A percentile compares a stretch with the other conserved stretches of the same genome.
These are phyloP conservation scores for Ispidina lecontei DNA, from an alignment of 2,797 vertebrate species.

Conservation along the genomic window DNA sequence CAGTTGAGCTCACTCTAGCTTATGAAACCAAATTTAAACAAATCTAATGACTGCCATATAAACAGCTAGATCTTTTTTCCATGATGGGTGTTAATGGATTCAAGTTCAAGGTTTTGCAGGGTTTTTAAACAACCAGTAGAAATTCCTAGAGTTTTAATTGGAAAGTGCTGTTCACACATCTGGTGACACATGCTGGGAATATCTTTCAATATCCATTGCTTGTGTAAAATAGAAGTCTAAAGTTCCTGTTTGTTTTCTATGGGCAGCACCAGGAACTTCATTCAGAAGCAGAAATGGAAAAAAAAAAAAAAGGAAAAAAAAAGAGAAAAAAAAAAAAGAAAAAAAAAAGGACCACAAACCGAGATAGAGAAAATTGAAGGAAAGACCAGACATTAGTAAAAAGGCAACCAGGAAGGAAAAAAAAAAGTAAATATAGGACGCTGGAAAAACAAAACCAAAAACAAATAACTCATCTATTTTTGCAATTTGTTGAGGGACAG, in stretches of 20 bases:
- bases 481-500: background rate
- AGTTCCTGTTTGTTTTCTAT: background rate
- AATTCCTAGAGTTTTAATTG: slow-evolving; percentile 40
- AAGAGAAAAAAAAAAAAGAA: no score
- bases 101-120: background rate
- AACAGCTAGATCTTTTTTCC: slow-evolving; percentile 39
- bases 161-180: slow-evolving; percentile 30
- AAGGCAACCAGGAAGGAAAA: background rate
- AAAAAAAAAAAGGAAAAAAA: no score
- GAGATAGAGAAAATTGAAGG: background rate
- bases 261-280: background rate
- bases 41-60: background rate
- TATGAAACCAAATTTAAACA: slow-evolving; percentile 9
- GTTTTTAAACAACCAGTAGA: slow-evolving; percentile 19
- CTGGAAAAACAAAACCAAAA: background rate
- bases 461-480: background rate
- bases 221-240: background rate
- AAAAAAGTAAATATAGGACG: background rate
- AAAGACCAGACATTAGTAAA: background rate
- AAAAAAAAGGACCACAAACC: background rate
- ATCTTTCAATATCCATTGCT: background rate
- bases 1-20: slow-evolving; percentile 13
- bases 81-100: background rate
- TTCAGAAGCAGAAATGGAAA: background rate
- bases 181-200: slow-evolving; percentile 21